Percentiles rank a stretch among this genome's conserved stretches.
These are phyloP conservation scores for Lasioglossum leucozonium DNA, from an alignment of 2,888 invertebrate species.

Conservation along the genomic window DNA sequence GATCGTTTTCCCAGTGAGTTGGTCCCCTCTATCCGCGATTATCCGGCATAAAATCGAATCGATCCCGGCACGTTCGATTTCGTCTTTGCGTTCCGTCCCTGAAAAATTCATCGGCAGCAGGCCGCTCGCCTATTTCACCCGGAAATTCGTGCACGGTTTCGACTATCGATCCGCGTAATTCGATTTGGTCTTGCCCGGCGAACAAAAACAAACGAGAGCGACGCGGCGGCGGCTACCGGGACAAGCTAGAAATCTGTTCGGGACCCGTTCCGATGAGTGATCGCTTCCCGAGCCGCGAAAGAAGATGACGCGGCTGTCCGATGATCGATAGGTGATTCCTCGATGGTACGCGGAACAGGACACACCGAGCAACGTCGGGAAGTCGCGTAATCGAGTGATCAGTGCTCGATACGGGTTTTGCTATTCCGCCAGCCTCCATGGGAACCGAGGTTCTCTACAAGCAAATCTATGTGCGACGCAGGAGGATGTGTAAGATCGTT, in stretches of 20 bases:
- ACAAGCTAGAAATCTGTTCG: neutral
- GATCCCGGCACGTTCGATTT: constrained; percentile 47
- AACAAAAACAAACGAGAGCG: constrained; percentile 34
- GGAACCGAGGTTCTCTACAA: neutral
- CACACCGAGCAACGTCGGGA: neutral
- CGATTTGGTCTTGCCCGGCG: constrained; percentile 36
- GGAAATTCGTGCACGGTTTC: constrained; percentile 58
- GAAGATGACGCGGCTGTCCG: neutral
- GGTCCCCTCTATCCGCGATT: constrained; percentile 37
- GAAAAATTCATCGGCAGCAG: constrained; percentile 58
- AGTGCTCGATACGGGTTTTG: neutral
- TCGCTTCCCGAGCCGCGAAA: constrained; percentile 17
- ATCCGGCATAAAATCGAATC: constrained; percentile 56
- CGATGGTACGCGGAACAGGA: constrained; percentile 14
- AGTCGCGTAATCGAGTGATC: neutral
- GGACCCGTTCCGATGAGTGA: constrained; percentile 11
- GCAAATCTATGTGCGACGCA: neutral
- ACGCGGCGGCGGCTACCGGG: neutral
- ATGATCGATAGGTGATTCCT: constrained; percentile 34
- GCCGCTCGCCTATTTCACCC: constrained; percentile 51
- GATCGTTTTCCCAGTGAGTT: constrained; percentile 39
- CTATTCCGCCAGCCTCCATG: neutral
- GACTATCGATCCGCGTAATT: constrained; percentile 59
- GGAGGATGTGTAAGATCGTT: neutral
- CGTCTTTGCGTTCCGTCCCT: constrained; percentile 15